Evolutionary conservation across 2,113 vertebrate species (phyloP), one percentile per base, ranked within the genome.

Genomic region (Hippocampus abdominalis): DNA sequence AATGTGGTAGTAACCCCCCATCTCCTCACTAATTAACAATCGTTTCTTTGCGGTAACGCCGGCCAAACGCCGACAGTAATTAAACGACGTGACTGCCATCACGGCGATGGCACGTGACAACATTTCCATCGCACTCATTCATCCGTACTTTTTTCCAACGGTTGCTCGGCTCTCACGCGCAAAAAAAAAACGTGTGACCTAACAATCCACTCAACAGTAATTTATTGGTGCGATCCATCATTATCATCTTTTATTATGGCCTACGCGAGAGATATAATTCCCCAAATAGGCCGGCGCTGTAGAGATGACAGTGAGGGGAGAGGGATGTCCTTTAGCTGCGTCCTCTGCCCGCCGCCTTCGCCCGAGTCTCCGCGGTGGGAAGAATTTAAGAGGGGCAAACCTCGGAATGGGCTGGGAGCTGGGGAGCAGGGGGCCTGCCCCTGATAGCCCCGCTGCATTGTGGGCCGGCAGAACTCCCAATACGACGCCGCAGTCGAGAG

Each of bases 221-320:
- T 90, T 91, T 89, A 91, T 88, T 72, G 81, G 75, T 84, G 88
- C 75, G 81, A 92, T 91, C 87, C 88, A 91, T 92, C 89, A 91
- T 93, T 91, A 90, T 90, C 88, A 88, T 89, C 87, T 91, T 92
- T 91, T 91, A 90, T 90, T 90, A 90, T 88, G 84, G 87, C 85
- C 88, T 81, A 87, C 75, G 73, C 87, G 78, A 82, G 87, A 87
- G 81, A 91, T 87, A 89, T 89, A 89, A 90, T 86, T 90, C 86
- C 86, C 89, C 87, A 87, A 89, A 89, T 83, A 89, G 87, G 82
- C 78, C 66, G 76, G 72, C 40, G 21, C 77, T 76, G 79, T 78
- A 60, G 87, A 77, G 77, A 81, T 88, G 86, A 90, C 87, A 89
- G 86, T 79, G 77, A 85, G 81, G 81, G 83, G 86, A 89, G 81